phyloP scores from a whole-genome alignment of 2,113 vertebrate species.

The Solea solea region DNA sequence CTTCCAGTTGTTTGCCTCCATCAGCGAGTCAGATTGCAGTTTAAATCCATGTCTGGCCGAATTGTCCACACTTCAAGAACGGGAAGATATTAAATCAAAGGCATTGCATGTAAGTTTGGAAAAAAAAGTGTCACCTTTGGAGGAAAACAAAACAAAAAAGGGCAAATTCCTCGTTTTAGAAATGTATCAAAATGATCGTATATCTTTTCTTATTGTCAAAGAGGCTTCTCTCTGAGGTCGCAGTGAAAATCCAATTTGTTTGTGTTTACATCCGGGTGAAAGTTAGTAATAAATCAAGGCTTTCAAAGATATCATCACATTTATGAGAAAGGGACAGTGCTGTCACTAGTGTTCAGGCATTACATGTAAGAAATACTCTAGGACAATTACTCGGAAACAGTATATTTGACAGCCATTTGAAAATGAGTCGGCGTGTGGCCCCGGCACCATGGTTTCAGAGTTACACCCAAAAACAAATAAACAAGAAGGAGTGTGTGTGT shows the following conservation, averaged over 20 bases:
- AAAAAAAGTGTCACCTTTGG: too few relatives aligned
- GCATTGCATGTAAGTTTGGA: neutral
- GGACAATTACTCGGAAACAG: conserved; percentile 34
- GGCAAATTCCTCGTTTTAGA: too few relatives aligned
- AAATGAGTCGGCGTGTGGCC: neutral
- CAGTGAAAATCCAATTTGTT: neutral
- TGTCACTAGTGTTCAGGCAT: neutral
- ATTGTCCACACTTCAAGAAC: neutral
- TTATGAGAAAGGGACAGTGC: neutral
- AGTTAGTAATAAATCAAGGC: too few relatives aligned
- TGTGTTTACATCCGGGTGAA: too few relatives aligned
- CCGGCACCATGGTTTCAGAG: conserved; percentile 80
- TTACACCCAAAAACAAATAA: conserved; percentile 83
- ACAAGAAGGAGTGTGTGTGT: conserved; percentile 51
- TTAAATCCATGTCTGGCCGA: neutral
- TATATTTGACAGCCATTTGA: neutral
- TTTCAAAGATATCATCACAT: too few relatives aligned
- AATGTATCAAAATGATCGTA: too few relatives aligned
- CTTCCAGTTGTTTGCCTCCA: neutral
- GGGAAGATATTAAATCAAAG: neutral
- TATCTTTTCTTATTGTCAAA: neutral
- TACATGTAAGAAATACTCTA: neutral
- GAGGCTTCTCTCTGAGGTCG: neutral
- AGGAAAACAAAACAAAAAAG: too few relatives aligned
- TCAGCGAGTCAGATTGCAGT: neutral